phyloP scores from a whole-genome alignment of 2,888 invertebrate genomes.

The Iphiclides podalirius region DNA sequence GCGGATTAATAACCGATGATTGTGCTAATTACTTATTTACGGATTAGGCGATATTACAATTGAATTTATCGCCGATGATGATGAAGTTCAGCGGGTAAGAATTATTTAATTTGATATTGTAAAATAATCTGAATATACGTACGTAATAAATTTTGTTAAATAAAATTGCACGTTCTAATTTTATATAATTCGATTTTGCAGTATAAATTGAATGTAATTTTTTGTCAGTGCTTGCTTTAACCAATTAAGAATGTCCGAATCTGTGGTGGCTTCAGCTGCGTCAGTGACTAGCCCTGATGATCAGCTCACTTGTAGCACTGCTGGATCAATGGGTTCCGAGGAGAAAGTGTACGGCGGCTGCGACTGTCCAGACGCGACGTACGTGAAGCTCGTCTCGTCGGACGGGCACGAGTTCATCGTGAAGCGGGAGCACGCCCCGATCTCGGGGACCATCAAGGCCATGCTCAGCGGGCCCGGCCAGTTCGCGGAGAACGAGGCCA shows the following conservation, averaged over 20 bases:
- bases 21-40: too few relatives aligned
- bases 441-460: constrained; percentile 98
- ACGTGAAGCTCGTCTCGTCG: constrained; percentile 97
- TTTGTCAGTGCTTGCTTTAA: neutral
- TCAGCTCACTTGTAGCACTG: constrained; percentile 46
- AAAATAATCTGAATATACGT: constrained; percentile 16
- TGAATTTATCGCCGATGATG: too few relatives aligned
- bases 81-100: too few relatives aligned
- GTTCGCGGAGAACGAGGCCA: constrained; percentile 99
- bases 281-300: constrained; percentile 55
- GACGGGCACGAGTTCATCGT: constrained; percentile 99
- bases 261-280: constrained; percentile 43
- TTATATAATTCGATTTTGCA: neutral
- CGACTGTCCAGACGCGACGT: constrained; percentile 99
- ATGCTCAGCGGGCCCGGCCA: constrained; percentile 99
- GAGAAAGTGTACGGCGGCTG: constrained; percentile 94
- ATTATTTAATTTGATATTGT: too few relatives aligned
- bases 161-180: neutral
- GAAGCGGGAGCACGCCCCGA: constrained; percentile 97
- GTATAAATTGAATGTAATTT: neutral
- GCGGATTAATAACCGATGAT: too few relatives aligned
- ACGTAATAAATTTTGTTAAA: neutral
- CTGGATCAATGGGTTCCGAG: constrained; percentile 44
- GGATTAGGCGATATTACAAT: too few relatives aligned
- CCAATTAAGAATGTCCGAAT: constrained; percentile 52